Conservation (phyloP, 2,113 vertebrate genomes). For the Ceyx melanurus region DNA sequence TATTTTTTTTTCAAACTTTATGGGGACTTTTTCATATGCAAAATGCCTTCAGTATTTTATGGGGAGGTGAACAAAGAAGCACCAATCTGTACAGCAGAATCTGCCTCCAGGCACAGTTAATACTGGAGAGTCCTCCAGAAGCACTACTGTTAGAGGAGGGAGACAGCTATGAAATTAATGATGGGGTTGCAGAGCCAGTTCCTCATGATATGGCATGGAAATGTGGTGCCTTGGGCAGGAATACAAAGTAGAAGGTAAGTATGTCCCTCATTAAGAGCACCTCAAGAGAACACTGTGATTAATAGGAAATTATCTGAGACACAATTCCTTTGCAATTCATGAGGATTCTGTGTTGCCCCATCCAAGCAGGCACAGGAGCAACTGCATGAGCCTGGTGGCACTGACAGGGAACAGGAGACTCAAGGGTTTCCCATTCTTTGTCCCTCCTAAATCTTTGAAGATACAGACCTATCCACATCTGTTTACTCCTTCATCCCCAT, state of each 20-base stretch:
- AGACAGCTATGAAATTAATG: conserved; percentile 9
- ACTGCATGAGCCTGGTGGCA: background rate
- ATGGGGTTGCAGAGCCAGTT: conserved; percentile 13
- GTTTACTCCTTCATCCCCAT: background rate
- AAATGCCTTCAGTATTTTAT: background rate
- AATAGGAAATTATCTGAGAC: background rate
- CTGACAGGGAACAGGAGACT: background rate
- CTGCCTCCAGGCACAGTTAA: background rate
- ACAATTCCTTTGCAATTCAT: conserved; percentile 32
- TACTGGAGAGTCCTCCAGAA: background rate
- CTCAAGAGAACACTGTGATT: background rate
- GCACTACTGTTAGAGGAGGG: background rate
- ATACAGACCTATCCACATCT: background rate
- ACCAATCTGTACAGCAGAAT: background rate
- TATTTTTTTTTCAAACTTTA: background rate
- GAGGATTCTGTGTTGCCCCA: background rate
- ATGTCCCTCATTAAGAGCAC: background rate
- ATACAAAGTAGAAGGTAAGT: conserved; percentile 6
- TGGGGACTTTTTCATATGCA: background rate
- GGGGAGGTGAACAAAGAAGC: background rate
- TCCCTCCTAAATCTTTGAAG: background rate
- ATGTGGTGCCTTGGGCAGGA: conserved; percentile 45
- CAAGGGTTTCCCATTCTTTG: background rate
- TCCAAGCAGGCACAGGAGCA: background rate
- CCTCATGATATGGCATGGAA: conserved; percentile 4